These are phyloP conservation scores for Helicoverpa zea DNA, from an alignment of 1,140 invertebrate genomes.

Conservation along the genomic window DNA sequence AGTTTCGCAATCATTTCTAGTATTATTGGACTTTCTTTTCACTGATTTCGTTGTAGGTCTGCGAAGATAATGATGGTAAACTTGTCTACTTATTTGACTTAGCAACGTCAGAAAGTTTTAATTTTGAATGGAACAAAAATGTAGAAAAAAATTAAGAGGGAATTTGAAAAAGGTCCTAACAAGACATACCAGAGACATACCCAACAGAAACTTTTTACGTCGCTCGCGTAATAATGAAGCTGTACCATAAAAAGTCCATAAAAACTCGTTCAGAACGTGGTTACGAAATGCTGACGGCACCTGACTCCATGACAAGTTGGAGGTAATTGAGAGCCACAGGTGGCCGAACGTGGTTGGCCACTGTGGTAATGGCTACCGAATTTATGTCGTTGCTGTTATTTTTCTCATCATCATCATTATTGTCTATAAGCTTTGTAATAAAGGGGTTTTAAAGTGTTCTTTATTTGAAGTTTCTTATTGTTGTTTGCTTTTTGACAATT, in stretches of 20 bases:
- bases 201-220: background rate
- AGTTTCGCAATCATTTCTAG: background rate
- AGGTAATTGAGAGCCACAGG: slow-evolving; percentile 17
- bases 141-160: background rate
- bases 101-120: no score
- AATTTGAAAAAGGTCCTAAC: background rate
- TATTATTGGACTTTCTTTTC: slow-evolving; percentile 19
- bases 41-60: background rate
- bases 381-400: background rate
- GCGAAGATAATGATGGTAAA: background rate
- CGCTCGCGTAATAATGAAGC: background rate
- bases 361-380: background rate
- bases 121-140: background rate
- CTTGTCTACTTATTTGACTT: background rate
- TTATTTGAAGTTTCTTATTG: no score
- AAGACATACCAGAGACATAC: background rate
- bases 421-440: no score
- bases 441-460: no score
- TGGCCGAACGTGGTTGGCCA: slow-evolving; percentile 19
- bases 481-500: no score
- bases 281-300: slow-evolving; percentile 16
- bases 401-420: no score
- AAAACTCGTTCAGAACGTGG: background rate
- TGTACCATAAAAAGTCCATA: background rate
- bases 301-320: slow-evolving; percentile 12